Percentiles rank a stretch among this genome's conserved stretches.
These are phyloP conservation scores for Stenoptilia bipunctidactyla DNA, from an alignment of 2,888 invertebrate genomes.

Conservation along the genomic window DNA sequence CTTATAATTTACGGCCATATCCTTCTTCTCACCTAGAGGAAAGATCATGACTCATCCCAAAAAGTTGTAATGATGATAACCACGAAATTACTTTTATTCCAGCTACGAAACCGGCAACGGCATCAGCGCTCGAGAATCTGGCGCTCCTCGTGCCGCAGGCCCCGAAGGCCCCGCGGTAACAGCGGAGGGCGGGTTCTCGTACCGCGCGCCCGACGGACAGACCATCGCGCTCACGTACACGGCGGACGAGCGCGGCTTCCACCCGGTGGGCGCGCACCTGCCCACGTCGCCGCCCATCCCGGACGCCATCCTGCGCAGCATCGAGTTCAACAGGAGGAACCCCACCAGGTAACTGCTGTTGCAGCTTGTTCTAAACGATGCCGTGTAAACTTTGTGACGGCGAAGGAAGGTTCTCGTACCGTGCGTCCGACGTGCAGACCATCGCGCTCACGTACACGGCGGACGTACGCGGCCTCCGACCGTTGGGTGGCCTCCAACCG, in stretches of 20 bases:
- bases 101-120: constrained; percentile 78
- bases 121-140: constrained; percentile 72
- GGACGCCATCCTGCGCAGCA: constrained; percentile 63
- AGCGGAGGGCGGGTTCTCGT: constrained; percentile 76
- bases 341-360: constrained; percentile 52
- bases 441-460: constrained; percentile 76
- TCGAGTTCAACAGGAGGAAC: constrained; percentile 59
- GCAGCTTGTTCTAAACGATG: too few relatives aligned
- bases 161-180: constrained; percentile 67
- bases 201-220: constrained; percentile 76
- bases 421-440: constrained; percentile 76
- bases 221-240: constrained; percentile 75
- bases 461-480: constrained; percentile 80
- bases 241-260: constrained; percentile 81
- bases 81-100: too few relatives aligned
- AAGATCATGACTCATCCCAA: too few relatives aligned
- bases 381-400: too few relatives aligned
- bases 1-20: too few relatives aligned
- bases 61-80: too few relatives aligned
- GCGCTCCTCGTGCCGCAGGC: constrained; percentile 67
- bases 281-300: constrained; percentile 71
- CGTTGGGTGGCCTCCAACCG: too few relatives aligned
- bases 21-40: too few relatives aligned
- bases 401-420: constrained; percentile 77
- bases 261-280: constrained; percentile 73